Evolutionary conservation across 2,113 vertebrate species (phyloP).

Genomic region (Hassar affinis): DNA sequence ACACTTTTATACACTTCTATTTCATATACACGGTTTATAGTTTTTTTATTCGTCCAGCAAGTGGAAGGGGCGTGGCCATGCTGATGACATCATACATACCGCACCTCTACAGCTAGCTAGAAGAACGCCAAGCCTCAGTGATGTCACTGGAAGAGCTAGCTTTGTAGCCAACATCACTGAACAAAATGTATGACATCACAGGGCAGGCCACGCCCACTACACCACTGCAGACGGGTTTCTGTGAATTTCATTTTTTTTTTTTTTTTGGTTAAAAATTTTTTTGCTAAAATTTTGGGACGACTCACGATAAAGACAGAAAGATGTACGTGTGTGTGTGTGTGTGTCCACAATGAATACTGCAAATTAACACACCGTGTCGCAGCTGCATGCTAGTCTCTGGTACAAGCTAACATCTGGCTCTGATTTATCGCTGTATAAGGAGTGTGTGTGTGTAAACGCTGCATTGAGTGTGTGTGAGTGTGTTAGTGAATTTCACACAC

Average conservation of each 20-base stretch:
- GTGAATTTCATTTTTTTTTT: constrained; percentile 1
- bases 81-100: constrained; percentile 32
- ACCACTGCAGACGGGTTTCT: not conserved
- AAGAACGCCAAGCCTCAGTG: not conserved
- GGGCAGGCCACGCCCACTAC: not conserved
- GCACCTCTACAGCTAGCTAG: not conserved
- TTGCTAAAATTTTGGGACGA: constrained; percentile 66
- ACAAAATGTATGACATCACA: not conserved
- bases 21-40: constrained; percentile 58
- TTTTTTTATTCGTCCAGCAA: constrained; percentile 35
- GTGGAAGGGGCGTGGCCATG: constrained; percentile 43
- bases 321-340: not conserved
- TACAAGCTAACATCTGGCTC: constrained; percentile 10
- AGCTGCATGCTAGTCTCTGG: not conserved
- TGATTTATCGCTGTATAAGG: not conserved
- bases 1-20: constrained; percentile 60
- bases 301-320: constrained; percentile 17
- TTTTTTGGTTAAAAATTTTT: not conserved
- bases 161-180: not conserved
- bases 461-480: not conserved
- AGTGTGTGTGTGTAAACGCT: not conserved
- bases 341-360: constrained; percentile 19
- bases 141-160: not conserved
- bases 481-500: not conserved
- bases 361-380: not conserved